Percentiles rank a stretch among this genome's conserved stretches.
phyloP scores from a whole-genome alignment of 30 jellyfish, hydroid and myxozoan genomes.

The Sanderia malayensis region DNA sequence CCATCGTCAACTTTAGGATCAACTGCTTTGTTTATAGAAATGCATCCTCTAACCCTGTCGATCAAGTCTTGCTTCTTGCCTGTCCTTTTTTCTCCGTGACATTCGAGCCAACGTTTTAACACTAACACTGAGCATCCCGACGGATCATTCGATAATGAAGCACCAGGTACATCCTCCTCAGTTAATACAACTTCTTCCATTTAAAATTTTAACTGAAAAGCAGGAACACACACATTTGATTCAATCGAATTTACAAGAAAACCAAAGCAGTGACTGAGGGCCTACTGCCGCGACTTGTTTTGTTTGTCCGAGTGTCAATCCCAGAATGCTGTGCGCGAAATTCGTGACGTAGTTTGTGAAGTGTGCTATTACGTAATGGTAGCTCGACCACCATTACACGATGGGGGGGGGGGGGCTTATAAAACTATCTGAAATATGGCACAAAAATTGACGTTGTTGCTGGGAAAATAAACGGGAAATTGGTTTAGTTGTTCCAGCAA shows the following conservation, averaged over 20 bases:
- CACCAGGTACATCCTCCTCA: slow-evolving; percentile 56
- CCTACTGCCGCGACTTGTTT: not conserved
- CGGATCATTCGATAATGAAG: slow-evolving; percentile 22
- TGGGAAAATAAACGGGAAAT: too few species aligned
- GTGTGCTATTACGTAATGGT: not conserved
- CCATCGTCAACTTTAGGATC: slow-evolving; percentile 62
- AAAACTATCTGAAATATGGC: too few species aligned
- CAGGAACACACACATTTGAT: not conserved
- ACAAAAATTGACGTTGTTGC: too few species aligned
- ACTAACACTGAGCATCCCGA: slow-evolving; percentile 26
- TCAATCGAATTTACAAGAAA: not conserved
- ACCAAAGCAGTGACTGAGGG: not conserved
- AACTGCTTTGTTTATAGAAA: slow-evolving; percentile 20
- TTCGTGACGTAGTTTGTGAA: not conserved
- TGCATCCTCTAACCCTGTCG: slow-evolving; percentile 34
- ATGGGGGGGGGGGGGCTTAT: too few species aligned
- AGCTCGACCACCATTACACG: too few species aligned
- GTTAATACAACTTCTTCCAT: slow-evolving; percentile 6
- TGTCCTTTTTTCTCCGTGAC: slow-evolving; percentile 39
- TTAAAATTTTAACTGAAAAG: not conserved
- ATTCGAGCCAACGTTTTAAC: slow-evolving; percentile 60
- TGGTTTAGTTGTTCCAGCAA: too few species aligned
- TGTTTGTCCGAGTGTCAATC: slow-evolving; percentile 26
- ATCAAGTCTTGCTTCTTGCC: slow-evolving; percentile 49
- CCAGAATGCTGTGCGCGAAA: slow-evolving; percentile 13